These are phyloP conservation scores for Amorpha juglandis DNA, from an alignment of 2,888 invertebrate species.

Conservation along the genomic window DNA sequence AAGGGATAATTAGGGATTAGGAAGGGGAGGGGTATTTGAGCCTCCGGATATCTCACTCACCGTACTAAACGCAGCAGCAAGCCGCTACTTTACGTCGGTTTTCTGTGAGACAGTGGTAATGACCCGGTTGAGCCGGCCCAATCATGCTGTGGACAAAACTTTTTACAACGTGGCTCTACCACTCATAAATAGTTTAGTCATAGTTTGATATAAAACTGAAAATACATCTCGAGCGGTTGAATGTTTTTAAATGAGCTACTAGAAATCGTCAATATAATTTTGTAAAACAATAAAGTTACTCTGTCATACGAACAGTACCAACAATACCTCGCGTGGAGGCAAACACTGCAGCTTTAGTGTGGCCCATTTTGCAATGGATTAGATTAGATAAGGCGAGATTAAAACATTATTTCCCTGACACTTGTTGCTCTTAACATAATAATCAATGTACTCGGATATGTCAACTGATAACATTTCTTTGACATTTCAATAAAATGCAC, in stretches of 20 bases:
- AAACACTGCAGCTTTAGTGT: conserved; percentile 30
- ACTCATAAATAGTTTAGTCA: too few species aligned
- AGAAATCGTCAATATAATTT: neutral
- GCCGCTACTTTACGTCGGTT: too few species aligned
- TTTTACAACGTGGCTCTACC: too few species aligned
- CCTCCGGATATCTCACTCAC: too few species aligned
- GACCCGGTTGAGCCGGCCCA: too few species aligned
- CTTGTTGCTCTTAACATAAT: conserved; percentile 10
- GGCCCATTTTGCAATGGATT: conserved; percentile 39
- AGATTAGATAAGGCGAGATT: conserved; percentile 40
- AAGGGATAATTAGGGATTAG: too few species aligned
- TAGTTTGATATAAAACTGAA: too few species aligned
- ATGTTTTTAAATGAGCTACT: neutral
- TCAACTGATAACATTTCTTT: neutral
- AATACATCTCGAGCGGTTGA: too few species aligned
- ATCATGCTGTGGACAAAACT: too few species aligned
- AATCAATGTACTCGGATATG: conserved; percentile 3
- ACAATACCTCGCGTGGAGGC: neutral
- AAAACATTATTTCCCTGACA: conserved; percentile 19
- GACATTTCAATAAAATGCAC: neutral
- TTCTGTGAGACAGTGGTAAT: too few species aligned
- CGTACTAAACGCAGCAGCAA: too few species aligned
- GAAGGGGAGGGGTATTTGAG: too few species aligned
- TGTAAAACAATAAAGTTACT: neutral
- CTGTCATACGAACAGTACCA: neutral